Evolutionary conservation across 2,113 vertebrate genomes (phyloP).

Genomic region (Silurus glanis): DNA sequence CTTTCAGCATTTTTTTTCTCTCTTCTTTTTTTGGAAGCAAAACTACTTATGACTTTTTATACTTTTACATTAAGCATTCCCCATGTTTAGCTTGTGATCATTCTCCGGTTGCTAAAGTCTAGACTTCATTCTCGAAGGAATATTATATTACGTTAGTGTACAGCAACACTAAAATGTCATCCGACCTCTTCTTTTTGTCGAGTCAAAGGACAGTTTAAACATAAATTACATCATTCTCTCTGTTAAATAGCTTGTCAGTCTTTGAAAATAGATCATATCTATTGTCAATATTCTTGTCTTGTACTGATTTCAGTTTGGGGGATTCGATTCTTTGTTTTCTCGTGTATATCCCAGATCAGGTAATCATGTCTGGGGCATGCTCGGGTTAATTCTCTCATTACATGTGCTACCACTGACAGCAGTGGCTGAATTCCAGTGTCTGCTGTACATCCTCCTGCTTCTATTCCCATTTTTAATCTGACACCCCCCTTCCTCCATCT

Average conservation of each 20-base stretch:
- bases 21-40: background rate
- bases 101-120: background rate
- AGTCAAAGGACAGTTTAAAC: background rate
- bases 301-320: background rate
- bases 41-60: background rate
- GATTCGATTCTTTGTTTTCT: constrained; percentile 8
- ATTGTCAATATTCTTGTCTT: background rate
- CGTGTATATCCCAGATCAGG: constrained; percentile 41
- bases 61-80: background rate
- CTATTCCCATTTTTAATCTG: background rate
- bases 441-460: constrained; percentile 38
- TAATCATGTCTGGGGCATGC: constrained; percentile 59
- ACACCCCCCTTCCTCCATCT: background rate
- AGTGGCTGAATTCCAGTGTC: constrained; percentile 49
- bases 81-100: background rate
- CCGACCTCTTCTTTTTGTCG: background rate
- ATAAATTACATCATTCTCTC: background rate
- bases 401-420: constrained; percentile 59
- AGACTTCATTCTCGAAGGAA: constrained; percentile 12
- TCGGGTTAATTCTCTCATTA: constrained; percentile 71
- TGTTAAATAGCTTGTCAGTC: background rate
- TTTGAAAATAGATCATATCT: background rate
- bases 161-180: background rate
- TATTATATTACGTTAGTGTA: background rate
- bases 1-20: background rate